These are phyloP conservation scores for Carassius carassius DNA, from an alignment of 2,113 vertebrate species.

Conservation along the genomic window DNA sequence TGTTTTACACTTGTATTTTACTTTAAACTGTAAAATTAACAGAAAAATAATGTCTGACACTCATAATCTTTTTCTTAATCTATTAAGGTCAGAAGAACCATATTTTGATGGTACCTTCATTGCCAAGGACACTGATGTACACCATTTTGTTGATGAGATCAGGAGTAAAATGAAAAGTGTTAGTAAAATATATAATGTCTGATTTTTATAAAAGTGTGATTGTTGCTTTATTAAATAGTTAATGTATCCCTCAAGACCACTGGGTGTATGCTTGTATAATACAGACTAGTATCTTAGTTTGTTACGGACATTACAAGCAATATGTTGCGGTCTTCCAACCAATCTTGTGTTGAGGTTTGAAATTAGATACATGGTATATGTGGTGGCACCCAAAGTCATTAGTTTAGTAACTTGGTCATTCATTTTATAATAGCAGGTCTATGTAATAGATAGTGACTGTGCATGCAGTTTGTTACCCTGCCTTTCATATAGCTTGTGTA, in stretches of 20 bases:
- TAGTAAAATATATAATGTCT: slow-evolving; percentile 6
- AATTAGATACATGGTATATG: neutral
- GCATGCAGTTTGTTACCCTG: neutral
- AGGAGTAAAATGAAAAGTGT: slow-evolving; percentile 7
- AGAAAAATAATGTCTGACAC: no score
- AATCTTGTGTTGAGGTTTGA: slow-evolving; percentile 10
- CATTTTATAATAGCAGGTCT: neutral
- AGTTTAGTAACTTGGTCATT: neutral
- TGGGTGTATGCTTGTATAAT: neutral
- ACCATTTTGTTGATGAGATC: neutral
- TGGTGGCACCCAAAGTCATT: neutral
- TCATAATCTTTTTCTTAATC: no score
- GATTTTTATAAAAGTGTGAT: neutral
- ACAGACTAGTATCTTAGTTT: no score
- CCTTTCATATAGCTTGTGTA: no score
- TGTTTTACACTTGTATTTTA: no score
- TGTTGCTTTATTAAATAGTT: neutral
- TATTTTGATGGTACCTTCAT: no score
- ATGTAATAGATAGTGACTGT: neutral
- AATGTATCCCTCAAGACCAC: neutral
- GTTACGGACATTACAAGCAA: no score
- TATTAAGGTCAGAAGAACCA: no score
- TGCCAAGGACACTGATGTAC: no score
- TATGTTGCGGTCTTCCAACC: neutral
- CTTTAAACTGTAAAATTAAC: no score